Conservation (phyloP, 2,797 vertebrate genomes). For the Premnoplex brunnescens region DNA sequence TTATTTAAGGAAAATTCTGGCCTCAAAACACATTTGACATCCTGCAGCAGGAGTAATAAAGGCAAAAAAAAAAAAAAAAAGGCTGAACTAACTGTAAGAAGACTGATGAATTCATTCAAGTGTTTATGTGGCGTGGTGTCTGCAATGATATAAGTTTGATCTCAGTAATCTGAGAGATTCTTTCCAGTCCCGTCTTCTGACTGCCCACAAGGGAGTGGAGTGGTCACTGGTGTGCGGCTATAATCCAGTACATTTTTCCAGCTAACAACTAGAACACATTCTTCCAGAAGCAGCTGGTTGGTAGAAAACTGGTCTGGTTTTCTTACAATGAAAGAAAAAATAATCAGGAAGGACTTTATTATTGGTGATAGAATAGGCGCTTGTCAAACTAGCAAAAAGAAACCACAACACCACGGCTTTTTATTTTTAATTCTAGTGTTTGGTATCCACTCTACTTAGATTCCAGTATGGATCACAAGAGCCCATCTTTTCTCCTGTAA, state of each 20-base stretch:
- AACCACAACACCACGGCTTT: neutral
- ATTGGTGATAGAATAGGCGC: neutral
- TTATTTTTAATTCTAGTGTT: neutral
- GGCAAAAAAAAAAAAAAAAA: no score
- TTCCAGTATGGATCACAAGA: neutral
- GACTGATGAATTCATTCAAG: neutral
- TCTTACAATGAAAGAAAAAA: neutral
- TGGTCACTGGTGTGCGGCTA: neutral
- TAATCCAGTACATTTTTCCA: neutral
- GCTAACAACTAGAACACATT: no score
- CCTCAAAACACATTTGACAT: neutral
- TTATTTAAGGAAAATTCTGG: neutral
- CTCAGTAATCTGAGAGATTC: accelerated
- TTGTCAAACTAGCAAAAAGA: neutral
- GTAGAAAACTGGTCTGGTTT: neutral
- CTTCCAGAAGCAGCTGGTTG: neutral
- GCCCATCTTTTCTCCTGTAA: neutral
- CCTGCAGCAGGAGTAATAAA: neutral
- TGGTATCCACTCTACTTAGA: neutral
- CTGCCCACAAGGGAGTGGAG: neutral
- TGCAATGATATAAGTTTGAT: neutral
- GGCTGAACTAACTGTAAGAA: neutral
- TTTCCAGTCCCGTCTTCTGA: neutral
- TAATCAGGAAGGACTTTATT: neutral
- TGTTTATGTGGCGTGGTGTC: neutral